phyloP scores from a whole-genome alignment of 2,888 invertebrate genomes.

The Cantharis flavilabris region DNA sequence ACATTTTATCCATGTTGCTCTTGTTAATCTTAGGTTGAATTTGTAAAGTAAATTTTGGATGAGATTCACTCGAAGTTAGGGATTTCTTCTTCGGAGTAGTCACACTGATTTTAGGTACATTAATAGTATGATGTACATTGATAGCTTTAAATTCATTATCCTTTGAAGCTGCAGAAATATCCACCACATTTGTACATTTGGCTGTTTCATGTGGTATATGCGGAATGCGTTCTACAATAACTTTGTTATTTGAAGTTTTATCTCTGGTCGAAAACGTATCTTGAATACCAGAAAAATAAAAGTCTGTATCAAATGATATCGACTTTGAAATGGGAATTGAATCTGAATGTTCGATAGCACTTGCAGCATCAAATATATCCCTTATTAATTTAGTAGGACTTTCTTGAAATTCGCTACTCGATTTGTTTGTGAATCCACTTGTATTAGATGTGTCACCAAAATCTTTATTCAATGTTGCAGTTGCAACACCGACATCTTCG shows the following conservation, averaged over 20 bases:
- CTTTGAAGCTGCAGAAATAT: not conserved
- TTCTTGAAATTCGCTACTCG: not conserved
- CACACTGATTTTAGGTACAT: not conserved
- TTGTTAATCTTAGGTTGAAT: not conserved
- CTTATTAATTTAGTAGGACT: not conserved
- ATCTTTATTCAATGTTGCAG: not conserved
- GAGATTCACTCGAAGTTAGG: not conserved
- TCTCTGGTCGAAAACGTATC: not conserved
- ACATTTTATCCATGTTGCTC: not conserved
- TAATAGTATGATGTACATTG: not conserved
- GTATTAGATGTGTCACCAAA: not conserved
- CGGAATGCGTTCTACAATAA: conserved; percentile 17
- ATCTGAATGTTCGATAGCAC: not conserved
- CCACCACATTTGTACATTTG: not conserved
- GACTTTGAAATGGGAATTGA: not conserved
- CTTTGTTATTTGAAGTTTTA: conserved; percentile 9
- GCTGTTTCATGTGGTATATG: not conserved
- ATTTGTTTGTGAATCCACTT: not conserved
- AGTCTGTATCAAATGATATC: conserved; percentile 7
- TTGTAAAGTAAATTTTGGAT: not conserved
- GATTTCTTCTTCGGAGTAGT: not conserved
- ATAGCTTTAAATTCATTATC: not conserved
- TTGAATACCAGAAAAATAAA: conserved; percentile 7
- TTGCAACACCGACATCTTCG: not conserved
- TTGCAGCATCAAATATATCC: not conserved